These are phyloP conservation scores for Mesorhabditis sp. DNA, from an alignment of 2,888 invertebrate species.

Conservation along the genomic window DNA sequence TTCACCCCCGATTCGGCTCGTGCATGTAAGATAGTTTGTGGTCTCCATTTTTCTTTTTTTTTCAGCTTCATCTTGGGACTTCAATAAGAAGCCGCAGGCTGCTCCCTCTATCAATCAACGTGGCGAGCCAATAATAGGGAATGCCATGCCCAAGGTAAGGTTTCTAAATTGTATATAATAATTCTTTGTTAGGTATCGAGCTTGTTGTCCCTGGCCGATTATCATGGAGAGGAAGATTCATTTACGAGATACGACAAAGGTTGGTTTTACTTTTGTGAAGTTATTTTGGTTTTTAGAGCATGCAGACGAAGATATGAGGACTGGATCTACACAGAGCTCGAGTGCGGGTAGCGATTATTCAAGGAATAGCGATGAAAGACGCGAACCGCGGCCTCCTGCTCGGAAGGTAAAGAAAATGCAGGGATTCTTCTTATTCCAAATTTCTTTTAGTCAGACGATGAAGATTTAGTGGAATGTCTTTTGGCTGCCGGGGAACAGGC, in stretches of 20 bases:
- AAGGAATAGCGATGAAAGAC: not conserved
- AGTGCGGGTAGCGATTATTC: not conserved
- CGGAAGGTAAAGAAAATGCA: not conserved
- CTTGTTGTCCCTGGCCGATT: not conserved
- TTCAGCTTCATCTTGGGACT: too few relatives aligned
- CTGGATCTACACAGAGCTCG: not conserved
- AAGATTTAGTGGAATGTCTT: not conserved
- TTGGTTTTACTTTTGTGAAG: not conserved
- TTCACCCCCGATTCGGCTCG: not conserved
- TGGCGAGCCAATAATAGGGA: too few relatives aligned
- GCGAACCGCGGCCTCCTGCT: slow-evolving; percentile 3
- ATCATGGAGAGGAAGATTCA: not conserved
- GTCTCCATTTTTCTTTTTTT: too few relatives aligned
- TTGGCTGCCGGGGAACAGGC: not conserved
- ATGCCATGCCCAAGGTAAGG: not conserved
- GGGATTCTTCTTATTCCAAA: too few relatives aligned
- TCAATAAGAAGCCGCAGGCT: too few relatives aligned
- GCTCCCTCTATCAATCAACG: too few relatives aligned
- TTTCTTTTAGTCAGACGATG: not conserved
- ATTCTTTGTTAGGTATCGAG: not conserved
- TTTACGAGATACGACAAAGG: slow-evolving; percentile 1
- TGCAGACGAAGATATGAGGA: not conserved
- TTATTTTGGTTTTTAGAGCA: not conserved
- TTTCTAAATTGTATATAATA: not conserved
- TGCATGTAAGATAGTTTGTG: too few relatives aligned